phyloP scores from a whole-genome alignment of 2,113 vertebrate genomes.

The Gorsachius goisagi region DNA sequence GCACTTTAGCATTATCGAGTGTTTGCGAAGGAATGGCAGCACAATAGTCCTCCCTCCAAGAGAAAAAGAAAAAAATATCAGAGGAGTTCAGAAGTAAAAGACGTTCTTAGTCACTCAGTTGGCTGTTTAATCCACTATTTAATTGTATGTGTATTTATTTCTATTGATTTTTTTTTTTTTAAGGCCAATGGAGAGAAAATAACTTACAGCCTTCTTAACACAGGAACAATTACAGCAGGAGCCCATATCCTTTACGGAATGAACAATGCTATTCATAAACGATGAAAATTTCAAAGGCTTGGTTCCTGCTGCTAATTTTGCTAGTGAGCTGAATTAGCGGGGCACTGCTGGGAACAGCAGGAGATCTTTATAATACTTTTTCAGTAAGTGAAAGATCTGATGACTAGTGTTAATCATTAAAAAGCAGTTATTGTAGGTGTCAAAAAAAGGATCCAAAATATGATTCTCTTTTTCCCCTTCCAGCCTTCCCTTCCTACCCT shows the following conservation, averaged over 20 bases:
- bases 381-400: conserved; percentile 66
- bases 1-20: conserved; percentile 8
- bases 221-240: conserved; percentile 67
- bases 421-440: conserved; percentile 44
- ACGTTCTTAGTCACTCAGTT: conserved; percentile 17
- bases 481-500: neutral
- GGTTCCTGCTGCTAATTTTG: conserved; percentile 78
- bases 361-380: conserved; percentile 67
- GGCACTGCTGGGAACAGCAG: conserved; percentile 69
- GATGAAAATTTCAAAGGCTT: conserved; percentile 74
- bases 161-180: conserved; percentile 46
- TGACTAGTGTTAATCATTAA: conserved; percentile 70
- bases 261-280: conserved; percentile 75
- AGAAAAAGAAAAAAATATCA: neutral
- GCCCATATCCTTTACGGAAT: conserved; percentile 56
- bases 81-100: conserved; percentile 53
- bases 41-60: conserved; percentile 34
- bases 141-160: conserved; percentile 71
- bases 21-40: conserved; percentile 2
- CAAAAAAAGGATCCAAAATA: conserved; percentile 1
- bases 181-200: conserved; percentile 56
- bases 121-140: conserved; percentile 62
- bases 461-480: neutral
- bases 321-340: conserved; percentile 69
- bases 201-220: conserved; percentile 49